phyloP scores from a whole-genome alignment of 1,140 invertebrate species.

The Zeugodacus cucurbitae region DNA sequence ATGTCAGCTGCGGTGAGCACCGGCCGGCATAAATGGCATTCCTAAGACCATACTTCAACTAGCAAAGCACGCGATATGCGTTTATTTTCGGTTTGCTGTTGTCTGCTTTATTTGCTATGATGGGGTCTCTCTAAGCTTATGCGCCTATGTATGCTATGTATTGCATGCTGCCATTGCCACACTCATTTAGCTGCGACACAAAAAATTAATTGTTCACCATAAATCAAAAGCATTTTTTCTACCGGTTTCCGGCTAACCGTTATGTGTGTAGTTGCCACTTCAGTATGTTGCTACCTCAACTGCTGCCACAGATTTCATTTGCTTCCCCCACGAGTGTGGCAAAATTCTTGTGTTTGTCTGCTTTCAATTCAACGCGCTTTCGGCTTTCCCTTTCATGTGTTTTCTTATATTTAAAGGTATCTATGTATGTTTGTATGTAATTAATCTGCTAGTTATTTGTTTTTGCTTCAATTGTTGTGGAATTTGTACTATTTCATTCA shows the following conservation, averaged over 20 bases:
- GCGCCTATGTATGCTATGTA: background rate
- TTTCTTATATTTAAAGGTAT: background rate
- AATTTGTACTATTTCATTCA: background rate
- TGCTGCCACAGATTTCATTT: background rate
- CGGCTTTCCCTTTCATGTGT: background rate
- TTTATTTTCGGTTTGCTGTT: background rate
- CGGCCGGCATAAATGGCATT: constrained; percentile 30
- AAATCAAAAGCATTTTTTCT: constrained; percentile 61
- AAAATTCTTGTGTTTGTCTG: background rate
- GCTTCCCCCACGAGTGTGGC: background rate
- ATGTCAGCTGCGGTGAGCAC: constrained; percentile 14
- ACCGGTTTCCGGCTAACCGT: background rate
- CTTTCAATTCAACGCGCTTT: background rate
- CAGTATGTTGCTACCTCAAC: background rate
- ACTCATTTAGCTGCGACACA: constrained; percentile 48
- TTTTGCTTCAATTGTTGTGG: background rate
- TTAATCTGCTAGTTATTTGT: background rate
- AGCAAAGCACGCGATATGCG: background rate
- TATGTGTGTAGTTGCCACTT: background rate
- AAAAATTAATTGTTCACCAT: constrained; percentile 64
- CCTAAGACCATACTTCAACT: background rate
- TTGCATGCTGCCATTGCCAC: background rate
- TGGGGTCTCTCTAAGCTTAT: background rate
- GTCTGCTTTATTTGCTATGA: background rate
- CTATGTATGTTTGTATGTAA: background rate